These are phyloP conservation scores for Odontocolon sp. DNA, from an alignment of 2,888 invertebrate genomes.

Conservation along the genomic window DNA sequence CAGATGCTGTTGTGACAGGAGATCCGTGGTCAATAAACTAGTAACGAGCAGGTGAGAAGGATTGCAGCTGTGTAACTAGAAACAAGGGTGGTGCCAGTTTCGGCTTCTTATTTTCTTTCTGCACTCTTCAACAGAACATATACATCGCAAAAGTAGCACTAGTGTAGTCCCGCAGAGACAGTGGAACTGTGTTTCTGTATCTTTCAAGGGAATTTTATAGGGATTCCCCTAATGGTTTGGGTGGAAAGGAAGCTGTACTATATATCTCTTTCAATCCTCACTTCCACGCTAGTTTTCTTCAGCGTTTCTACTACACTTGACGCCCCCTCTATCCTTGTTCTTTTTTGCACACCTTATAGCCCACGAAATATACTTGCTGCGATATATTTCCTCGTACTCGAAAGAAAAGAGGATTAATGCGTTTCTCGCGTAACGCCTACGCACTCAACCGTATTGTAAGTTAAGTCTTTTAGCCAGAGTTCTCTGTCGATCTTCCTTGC, in stretches of 20 bases:
- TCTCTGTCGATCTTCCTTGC: neutral
- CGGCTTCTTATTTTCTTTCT: no score
- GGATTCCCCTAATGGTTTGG: constrained; percentile 71
- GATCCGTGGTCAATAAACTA: no score
- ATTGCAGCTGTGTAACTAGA: no score
- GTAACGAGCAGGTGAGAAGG: no score
- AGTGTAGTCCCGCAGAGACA: no score
- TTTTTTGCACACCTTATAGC: constrained; percentile 35
- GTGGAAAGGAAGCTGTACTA: constrained; percentile 56
- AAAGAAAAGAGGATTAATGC: constrained; percentile 65
- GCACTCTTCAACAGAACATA: no score
- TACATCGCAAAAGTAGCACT: no score
- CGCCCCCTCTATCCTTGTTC: constrained; percentile 29
- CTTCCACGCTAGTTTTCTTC: constrained; percentile 31
- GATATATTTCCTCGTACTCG: constrained; percentile 62
- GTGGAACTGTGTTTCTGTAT: neutral
- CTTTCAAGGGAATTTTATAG: constrained; percentile 65
- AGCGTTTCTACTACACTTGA: constrained; percentile 4
- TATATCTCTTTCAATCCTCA: constrained; percentile 10
- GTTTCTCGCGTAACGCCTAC: constrained; percentile 51
- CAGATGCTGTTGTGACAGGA: no score
- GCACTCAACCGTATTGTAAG: constrained; percentile 30
- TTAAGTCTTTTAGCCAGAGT: constrained; percentile 10
- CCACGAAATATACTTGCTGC: constrained; percentile 52
- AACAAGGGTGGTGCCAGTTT: no score